Evolutionary conservation across 1,140 invertebrate species (phyloP).

Genomic region (Leptoteleia sp.): DNA sequence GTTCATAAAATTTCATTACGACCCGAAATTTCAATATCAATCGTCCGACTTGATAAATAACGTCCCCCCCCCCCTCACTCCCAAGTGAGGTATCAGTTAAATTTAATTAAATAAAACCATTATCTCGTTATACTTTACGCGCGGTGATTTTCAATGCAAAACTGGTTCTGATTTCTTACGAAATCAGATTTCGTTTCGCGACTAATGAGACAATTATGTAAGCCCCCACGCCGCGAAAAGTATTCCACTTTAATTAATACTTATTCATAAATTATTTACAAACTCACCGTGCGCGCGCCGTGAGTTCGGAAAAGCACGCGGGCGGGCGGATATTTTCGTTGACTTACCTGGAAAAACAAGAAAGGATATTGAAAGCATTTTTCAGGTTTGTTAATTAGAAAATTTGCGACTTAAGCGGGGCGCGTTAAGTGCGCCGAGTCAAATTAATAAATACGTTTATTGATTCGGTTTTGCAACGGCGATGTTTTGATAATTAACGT

Average conservation of each 20-base stretch:
- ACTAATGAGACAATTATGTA: conserved; percentile 63
- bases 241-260: conserved; percentile 57
- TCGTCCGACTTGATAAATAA: conserved; percentile 16
- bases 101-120: conserved; percentile 60
- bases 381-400: conserved; percentile 12
- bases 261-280: conserved; percentile 63
- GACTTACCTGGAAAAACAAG: conserved; percentile 56
- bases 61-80: conserved; percentile 6
- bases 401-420: conserved; percentile 9
- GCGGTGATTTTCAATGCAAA: conserved; percentile 58
- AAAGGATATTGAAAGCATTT: conserved; percentile 26
- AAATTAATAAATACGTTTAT: conserved; percentile 3
- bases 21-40: conserved; percentile 29
- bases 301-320: conserved; percentile 34
- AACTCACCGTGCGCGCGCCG: conserved; percentile 46
- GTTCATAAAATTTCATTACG: conserved; percentile 22
- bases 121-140: conserved; percentile 48
- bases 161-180: conserved; percentile 59
- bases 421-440: conserved; percentile 4
- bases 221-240: conserved; percentile 32
- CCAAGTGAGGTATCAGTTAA: conserved; percentile 40
- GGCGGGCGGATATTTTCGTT: conserved; percentile 20
- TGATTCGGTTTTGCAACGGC: no score
- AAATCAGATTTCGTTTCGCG: conserved; percentile 48
- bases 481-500: no score